Conservation (phyloP, 2,113 vertebrate species). For the Columba janthina region DNA sequence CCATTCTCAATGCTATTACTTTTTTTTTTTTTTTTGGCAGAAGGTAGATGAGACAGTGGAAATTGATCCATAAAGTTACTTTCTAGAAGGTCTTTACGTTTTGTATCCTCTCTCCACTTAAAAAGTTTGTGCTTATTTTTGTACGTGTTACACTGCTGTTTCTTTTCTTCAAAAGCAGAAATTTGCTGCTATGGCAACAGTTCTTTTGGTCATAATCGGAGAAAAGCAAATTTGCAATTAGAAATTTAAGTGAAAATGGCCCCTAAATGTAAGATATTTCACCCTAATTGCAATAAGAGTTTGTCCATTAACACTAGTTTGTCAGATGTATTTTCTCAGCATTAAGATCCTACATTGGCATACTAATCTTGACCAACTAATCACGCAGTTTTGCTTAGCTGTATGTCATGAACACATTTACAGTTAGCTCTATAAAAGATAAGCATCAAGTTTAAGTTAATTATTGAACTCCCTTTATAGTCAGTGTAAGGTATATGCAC, state of each 20-base stretch:
- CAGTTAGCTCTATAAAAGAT: background rate
- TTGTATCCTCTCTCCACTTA: background rate
- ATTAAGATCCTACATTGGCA: background rate
- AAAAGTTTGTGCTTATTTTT: background rate
- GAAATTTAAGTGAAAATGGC: background rate
- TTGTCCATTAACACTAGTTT: background rate
- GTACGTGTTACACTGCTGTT: background rate
- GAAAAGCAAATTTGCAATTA: background rate
- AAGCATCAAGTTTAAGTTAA: background rate
- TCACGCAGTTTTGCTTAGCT: background rate
- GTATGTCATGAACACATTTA: background rate
- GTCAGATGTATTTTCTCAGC: background rate
- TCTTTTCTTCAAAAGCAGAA: background rate
- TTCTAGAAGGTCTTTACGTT: background rate
- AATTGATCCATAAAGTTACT: background rate
- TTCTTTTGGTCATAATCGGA: background rate
- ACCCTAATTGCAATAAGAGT: background rate
- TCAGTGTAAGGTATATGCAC: background rate
- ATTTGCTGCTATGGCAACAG: constrained; percentile 6
- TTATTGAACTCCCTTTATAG: background rate
- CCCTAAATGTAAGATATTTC: background rate
- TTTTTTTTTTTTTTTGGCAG: background rate
- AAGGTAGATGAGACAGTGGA: background rate
- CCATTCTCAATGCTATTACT: background rate
- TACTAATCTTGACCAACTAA: background rate